Conservation (phyloP, 2,888 invertebrate genomes). For the Diadromus collaris region DNA sequence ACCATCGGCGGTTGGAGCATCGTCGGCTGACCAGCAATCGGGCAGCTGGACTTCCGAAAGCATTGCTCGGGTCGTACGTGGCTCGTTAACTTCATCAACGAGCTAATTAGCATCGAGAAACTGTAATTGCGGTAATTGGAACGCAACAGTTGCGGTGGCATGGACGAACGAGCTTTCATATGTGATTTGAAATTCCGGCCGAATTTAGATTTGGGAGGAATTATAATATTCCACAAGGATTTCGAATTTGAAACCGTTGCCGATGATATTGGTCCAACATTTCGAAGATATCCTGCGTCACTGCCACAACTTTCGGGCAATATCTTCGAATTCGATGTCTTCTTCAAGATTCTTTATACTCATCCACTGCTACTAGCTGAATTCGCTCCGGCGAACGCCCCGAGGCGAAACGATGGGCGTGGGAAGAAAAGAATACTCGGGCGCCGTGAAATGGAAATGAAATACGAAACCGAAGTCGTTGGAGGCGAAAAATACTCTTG, state of each 20-base stretch:
- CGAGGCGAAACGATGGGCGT: constrained; percentile 38
- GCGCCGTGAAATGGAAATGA: constrained; percentile 9
- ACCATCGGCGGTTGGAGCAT: constrained; percentile 46
- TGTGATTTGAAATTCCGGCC: neutral
- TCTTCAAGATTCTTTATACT: neutral
- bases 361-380: constrained; percentile 1
- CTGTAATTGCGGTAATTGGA: constrained; percentile 24
- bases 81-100: constrained; percentile 46
- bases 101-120: constrained; percentile 49
- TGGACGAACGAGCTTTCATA: neutral
- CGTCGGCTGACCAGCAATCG: constrained; percentile 42
- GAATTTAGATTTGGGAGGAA: constrained; percentile 11
- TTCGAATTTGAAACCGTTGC: neutral
- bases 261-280: constrained; percentile 19
- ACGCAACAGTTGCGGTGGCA: neutral
- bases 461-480: constrained; percentile 36
- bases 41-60: constrained; percentile 26
- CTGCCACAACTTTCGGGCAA: constrained; percentile 5
- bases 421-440: constrained; percentile 28
- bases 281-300: constrained; percentile 34
- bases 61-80: constrained; percentile 29
- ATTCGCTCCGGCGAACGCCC: constrained; percentile 21
- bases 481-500: constrained; percentile 56
- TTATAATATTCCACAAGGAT: neutral
- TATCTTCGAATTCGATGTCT: constrained; percentile 42